These are phyloP conservation scores for Zoanthus gigantus DNA, from an alignment of 92 coral and sea anemone species.

Conservation along the genomic window DNA sequence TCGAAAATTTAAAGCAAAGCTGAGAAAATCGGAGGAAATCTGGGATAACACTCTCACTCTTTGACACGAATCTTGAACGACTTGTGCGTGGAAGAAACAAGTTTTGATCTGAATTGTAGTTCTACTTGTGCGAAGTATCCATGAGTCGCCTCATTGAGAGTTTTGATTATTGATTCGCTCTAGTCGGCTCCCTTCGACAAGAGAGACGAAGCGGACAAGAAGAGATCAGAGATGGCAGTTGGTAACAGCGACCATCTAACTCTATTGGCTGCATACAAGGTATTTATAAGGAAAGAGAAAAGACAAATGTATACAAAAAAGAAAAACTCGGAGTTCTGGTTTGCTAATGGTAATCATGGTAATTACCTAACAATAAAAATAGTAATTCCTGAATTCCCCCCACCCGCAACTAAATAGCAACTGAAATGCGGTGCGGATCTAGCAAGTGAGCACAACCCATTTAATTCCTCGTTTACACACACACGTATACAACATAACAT, in stretches of 20 bases:
- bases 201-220: conserved; percentile 93
- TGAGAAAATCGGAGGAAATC: too few species aligned
- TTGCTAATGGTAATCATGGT: not conserved
- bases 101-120: too few species aligned
- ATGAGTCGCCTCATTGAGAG: too few species aligned
- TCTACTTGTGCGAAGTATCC: too few species aligned
- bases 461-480: too few species aligned
- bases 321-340: not conserved
- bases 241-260: conserved; percentile 91
- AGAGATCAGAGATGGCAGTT: conserved; percentile 75
- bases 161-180: not conserved
- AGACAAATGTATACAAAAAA: not conserved
- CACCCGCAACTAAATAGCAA: not conserved
- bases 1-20: too few species aligned
- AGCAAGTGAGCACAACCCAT: too few species aligned
- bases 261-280: conserved; percentile 79
- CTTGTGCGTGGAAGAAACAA: too few species aligned
- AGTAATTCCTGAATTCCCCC: not conserved
- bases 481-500: too few species aligned
- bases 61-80: too few species aligned
- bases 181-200: conserved; percentile 88
- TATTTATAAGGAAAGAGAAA: not conserved
- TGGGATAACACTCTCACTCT: too few species aligned
- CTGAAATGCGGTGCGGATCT: not conserved
- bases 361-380: not conserved